Conservation (phyloP, 2,888 invertebrate species). For the Drosophila lacicola region DNA sequence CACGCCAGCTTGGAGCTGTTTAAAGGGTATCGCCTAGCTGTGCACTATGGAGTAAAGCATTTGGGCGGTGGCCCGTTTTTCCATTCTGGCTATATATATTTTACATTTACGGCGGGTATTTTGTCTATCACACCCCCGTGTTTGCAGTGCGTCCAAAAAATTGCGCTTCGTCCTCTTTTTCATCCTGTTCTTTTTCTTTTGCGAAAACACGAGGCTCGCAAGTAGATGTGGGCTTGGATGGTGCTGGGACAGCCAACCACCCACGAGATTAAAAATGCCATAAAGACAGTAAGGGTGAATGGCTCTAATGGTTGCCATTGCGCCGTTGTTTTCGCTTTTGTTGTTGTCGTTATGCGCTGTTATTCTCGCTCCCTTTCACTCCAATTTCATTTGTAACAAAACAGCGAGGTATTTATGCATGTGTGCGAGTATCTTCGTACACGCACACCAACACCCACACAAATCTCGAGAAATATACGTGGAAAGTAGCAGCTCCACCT, state of each 20-base stretch:
- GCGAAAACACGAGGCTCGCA: slow-evolving; percentile 29
- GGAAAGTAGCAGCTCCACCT: slow-evolving; percentile 14
- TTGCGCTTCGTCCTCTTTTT: slow-evolving; percentile 34
- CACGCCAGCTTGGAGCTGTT: not conserved
- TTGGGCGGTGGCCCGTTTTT: slow-evolving; percentile 43
- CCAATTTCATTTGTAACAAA: slow-evolving; percentile 25
- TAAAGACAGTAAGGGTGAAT: slow-evolving; percentile 84
- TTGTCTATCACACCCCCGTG: slow-evolving; percentile 83
- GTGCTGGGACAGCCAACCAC: slow-evolving; percentile 67
- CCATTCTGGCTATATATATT: slow-evolving; percentile 82
- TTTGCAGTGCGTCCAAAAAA: slow-evolving; percentile 79
- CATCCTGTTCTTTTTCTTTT: slow-evolving; percentile 28
- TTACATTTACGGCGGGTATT: slow-evolving; percentile 83
- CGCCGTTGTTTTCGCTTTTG: slow-evolving; percentile 21
- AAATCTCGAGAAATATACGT: too few species aligned
- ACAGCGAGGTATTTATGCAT: slow-evolving; percentile 7
- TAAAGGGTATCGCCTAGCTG: not conserved
- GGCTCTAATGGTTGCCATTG: slow-evolving; percentile 76
- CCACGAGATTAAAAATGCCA: slow-evolving; percentile 84
- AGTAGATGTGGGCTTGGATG: slow-evolving; percentile 20
- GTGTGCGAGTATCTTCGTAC: slow-evolving; percentile 4
- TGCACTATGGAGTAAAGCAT: not conserved
- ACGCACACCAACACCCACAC: slow-evolving; percentile 2
- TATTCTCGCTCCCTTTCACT: slow-evolving; percentile 37
- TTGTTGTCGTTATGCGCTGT: slow-evolving; percentile 51